phyloP scores from a whole-genome alignment of 2,888 invertebrate genomes.

The Cartodere bifasciata region DNA sequence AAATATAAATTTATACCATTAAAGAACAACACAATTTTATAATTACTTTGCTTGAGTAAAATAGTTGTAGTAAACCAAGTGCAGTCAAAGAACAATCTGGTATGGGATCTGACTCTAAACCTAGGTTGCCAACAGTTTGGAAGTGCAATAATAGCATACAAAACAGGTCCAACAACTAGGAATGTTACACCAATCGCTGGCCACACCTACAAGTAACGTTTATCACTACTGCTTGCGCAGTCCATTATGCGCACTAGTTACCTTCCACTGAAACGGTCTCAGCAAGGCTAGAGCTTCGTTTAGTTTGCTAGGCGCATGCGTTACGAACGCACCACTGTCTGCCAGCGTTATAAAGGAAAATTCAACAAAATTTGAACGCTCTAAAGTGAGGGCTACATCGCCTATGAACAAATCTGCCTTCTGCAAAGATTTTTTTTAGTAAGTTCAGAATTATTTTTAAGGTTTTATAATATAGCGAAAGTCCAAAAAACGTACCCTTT shows the following conservation, averaged over 20 bases:
- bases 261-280: conserved; percentile 61
- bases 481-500: conserved; percentile 38
- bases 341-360: conserved; percentile 66
- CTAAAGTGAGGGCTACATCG: conserved; percentile 61
- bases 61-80: conserved; percentile 62
- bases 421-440: conserved; percentile 29
- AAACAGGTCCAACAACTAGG: conserved; percentile 52
- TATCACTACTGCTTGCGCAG: not conserved
- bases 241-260: too few relatives aligned
- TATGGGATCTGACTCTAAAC: conserved; percentile 27
- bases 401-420: conserved; percentile 62
- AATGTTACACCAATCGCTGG: conserved; percentile 53
- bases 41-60: conserved; percentile 57
- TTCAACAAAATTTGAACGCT: conserved; percentile 57
- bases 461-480: not conserved
- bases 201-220: conserved; percentile 46
- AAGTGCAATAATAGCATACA: conserved; percentile 53
- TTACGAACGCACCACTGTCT: conserved; percentile 65
- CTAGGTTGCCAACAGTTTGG: conserved; percentile 44
- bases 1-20: conserved; percentile 3
- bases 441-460: conserved; percentile 2
- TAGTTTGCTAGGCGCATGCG: conserved; percentile 57
- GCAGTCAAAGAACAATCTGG: conserved; percentile 43
- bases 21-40: not conserved
- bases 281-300: conserved; percentile 63